Percentiles rank a stretch among this genome's conserved stretches.
phyloP scores from a whole-genome alignment of 37 sponge, comb jelly and placozoan species.

The Chondrosia reniformis region DNA sequence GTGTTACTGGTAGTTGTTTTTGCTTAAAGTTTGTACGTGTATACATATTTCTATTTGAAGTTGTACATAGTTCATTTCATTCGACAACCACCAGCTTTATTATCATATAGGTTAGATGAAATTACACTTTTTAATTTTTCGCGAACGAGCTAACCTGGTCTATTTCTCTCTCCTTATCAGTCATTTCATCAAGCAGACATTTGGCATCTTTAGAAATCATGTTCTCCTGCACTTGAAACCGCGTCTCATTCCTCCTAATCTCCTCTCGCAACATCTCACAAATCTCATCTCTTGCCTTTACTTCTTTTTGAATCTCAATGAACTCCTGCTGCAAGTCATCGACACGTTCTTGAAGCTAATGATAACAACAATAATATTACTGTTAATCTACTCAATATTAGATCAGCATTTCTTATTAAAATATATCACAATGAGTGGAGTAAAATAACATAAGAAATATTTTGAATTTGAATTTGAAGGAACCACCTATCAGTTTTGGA shows the following conservation, averaged over 20 bases:
- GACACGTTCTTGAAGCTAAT: too few relatives aligned
- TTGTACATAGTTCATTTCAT: too few relatives aligned
- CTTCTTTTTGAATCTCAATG: slow-evolving; percentile 9
- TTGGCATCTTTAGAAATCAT: slow-evolving; percentile 3
- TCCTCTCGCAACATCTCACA: slow-evolving; percentile 10
- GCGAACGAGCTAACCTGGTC: neutral
- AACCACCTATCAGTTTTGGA: too few relatives aligned
- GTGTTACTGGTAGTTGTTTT: too few relatives aligned
- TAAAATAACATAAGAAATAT: too few relatives aligned
- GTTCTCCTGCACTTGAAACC: neutral
- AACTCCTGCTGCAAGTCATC: neutral
- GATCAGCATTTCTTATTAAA: too few relatives aligned
- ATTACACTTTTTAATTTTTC: neutral
- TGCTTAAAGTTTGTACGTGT: too few relatives aligned
- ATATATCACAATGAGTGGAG: too few relatives aligned
- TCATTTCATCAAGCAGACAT: neutral
- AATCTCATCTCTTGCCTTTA: neutral
- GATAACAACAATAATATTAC: too few relatives aligned
- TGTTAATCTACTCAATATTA: too few relatives aligned
- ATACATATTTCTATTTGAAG: too few relatives aligned
- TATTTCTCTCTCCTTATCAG: slow-evolving; percentile 1
- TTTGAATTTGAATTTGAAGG: too few relatives aligned
- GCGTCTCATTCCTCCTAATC: slow-evolving; percentile 5
- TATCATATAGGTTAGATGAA: neutral
- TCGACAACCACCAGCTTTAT: neutral